phyloP scores from a whole-genome alignment of 2,888 invertebrate genomes.

The Zhengitettix transpicula region DNA sequence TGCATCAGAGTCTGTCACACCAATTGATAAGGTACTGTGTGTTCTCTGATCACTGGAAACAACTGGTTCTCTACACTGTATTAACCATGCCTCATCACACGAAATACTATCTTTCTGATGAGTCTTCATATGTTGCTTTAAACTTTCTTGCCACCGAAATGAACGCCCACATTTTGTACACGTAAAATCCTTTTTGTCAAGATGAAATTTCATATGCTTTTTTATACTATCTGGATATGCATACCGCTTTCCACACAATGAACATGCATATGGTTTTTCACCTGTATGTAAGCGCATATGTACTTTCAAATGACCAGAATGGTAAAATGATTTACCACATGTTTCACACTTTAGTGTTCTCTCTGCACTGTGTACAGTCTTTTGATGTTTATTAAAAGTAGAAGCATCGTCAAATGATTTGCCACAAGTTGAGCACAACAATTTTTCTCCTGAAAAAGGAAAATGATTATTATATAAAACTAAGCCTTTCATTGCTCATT shows the following conservation, averaged over 20 bases:
- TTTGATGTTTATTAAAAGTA: constrained; percentile 1
- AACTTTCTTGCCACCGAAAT: background rate
- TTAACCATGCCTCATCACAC: too few species aligned
- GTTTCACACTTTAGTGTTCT: background rate
- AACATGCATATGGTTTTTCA: background rate
- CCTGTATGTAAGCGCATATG: constrained; percentile 1
- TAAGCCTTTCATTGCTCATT: too few species aligned
- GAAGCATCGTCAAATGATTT: background rate
- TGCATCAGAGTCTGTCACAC: too few species aligned
- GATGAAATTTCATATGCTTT: background rate
- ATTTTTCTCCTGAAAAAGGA: background rate
- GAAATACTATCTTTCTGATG: background rate
- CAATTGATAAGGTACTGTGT: too few species aligned
- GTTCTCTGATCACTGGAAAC: too few species aligned
- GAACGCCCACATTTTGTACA: background rate
- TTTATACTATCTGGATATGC: constrained; percentile 1
- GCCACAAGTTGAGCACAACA: background rate
- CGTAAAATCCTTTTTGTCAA: background rate
- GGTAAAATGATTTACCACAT: constrained; percentile 1
- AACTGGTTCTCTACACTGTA: too few species aligned
- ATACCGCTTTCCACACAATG: background rate
- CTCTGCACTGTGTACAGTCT: background rate
- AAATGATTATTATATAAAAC: background rate
- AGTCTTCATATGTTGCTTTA: background rate
- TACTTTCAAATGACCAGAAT: background rate